Evolutionary conservation across 2,113 vertebrate species (phyloP).

Genomic region (Formicarius rufipectus): DNA sequence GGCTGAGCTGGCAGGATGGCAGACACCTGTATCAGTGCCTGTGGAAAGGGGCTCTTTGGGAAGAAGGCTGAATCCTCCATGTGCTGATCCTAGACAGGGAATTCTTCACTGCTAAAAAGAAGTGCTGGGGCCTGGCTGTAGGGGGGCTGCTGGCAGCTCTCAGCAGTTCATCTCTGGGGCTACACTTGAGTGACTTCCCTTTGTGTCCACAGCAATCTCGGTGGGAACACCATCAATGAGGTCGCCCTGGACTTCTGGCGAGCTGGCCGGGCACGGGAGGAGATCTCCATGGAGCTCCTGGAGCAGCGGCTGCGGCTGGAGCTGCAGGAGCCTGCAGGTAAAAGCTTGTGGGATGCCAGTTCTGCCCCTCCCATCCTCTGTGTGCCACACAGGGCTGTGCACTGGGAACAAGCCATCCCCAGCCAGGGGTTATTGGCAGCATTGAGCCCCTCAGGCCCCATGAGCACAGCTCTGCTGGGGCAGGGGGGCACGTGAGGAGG

Average conservation of each 20-base stretch:
- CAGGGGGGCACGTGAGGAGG: fast-evolving
- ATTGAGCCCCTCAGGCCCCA: background rate
- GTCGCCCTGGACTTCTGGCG: slow-evolving; percentile 87
- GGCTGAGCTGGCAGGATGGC: background rate
- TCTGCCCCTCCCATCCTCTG: fast-evolving
- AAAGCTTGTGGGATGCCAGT: background rate
- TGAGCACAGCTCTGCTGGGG: background rate
- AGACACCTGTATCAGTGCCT: background rate
- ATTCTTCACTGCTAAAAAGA: fast-evolving
- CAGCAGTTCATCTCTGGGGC: background rate
- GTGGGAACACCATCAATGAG: slow-evolving; percentile 86
- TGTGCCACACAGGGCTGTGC: background rate
- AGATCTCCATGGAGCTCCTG: slow-evolving; percentile 87
- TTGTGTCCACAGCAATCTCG: slow-evolving; percentile 82
- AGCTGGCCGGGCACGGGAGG: slow-evolving; percentile 85
- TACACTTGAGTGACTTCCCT: background rate
- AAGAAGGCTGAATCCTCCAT: background rate
- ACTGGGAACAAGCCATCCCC: background rate
- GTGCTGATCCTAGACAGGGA: background rate
- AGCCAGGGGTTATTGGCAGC: fast-evolving
- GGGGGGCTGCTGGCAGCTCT: background rate
- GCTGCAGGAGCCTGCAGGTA: slow-evolving; percentile 82
- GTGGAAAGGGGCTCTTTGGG: background rate
- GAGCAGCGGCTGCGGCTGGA: slow-evolving; percentile 80
- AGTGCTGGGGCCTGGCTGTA: background rate